phyloP scores from a whole-genome alignment of 2,888 invertebrate species.

The Byasa hedistus region DNA sequence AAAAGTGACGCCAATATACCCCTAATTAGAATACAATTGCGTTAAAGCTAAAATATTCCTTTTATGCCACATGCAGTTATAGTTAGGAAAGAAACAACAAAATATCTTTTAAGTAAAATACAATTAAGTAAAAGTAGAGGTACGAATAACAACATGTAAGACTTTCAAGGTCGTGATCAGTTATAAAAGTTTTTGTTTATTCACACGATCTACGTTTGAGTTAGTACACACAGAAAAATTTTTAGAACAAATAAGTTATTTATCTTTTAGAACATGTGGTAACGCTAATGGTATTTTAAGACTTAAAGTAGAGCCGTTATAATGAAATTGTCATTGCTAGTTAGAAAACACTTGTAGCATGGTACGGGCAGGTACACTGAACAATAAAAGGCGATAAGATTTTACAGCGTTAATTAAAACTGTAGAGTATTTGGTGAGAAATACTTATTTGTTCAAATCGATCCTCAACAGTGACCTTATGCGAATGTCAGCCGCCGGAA shows the following conservation, averaged over 20 bases:
- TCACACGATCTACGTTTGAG: background rate
- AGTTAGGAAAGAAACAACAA: background rate
- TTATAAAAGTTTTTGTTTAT: background rate
- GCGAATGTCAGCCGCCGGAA: constrained; percentile 13
- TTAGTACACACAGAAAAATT: background rate
- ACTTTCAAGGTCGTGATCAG: background rate
- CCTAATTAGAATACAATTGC: constrained; percentile 22
- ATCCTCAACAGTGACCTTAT: constrained; percentile 19
- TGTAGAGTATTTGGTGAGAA: background rate
- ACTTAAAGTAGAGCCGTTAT: background rate
- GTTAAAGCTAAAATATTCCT: background rate
- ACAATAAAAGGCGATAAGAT: background rate
- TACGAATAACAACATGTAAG: background rate
- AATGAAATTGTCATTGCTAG: background rate
- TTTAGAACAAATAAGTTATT: background rate
- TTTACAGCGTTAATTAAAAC: background rate
- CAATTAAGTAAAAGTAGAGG: background rate
- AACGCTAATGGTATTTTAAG: background rate
- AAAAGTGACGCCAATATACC: constrained; percentile 18
- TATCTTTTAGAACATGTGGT: background rate
- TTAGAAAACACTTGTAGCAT: background rate
- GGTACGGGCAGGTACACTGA: background rate
- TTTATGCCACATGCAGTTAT: background rate
- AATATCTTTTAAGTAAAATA: background rate
- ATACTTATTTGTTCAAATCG: constrained; percentile 6